phyloP scores from a whole-genome alignment of 2,888 invertebrate genomes.

The Miltochrista miniata region DNA sequence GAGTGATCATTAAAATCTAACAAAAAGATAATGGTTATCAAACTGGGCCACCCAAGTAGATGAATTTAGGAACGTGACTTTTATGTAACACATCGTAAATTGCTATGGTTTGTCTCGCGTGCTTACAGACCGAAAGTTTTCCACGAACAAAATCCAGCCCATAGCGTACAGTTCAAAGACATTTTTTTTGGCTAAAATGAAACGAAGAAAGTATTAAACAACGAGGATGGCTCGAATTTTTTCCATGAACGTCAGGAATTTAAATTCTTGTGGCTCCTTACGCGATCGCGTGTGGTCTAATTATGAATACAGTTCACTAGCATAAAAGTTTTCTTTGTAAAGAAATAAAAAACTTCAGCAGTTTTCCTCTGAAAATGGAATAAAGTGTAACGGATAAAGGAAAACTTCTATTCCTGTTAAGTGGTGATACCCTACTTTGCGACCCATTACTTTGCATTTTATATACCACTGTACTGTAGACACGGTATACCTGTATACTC shows the following conservation, averaged over 20 bases:
- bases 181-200: slow-evolving; percentile 68
- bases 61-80: slow-evolving; percentile 67
- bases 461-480: slow-evolving; percentile 40
- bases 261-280: slow-evolving; percentile 73
- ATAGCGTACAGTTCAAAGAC: slow-evolving; percentile 70
- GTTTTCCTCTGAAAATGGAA: slow-evolving; percentile 59
- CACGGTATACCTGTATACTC: slow-evolving; percentile 43
- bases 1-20: slow-evolving; percentile 68
- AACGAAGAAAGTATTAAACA: slow-evolving; percentile 72
- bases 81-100: slow-evolving; percentile 76
- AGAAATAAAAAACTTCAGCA: slow-evolving; percentile 49
- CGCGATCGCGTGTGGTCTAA: slow-evolving; percentile 81
- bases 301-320: slow-evolving; percentile 68
- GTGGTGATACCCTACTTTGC: slow-evolving; percentile 60
- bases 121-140: slow-evolving; percentile 58
- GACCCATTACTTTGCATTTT: slow-evolving; percentile 58
- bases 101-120: slow-evolving; percentile 63
- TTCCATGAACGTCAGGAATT: slow-evolving; percentile 74
- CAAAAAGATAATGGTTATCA: slow-evolving; percentile 75
- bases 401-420: slow-evolving; percentile 60
- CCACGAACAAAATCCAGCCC: slow-evolving; percentile 66
- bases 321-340: slow-evolving; percentile 47
- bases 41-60: slow-evolving; percentile 76
- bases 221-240: slow-evolving; percentile 69
- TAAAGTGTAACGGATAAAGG: slow-evolving; percentile 59